phyloP scores from a whole-genome alignment of 2,113 vertebrate species.

The Apus apus region DNA sequence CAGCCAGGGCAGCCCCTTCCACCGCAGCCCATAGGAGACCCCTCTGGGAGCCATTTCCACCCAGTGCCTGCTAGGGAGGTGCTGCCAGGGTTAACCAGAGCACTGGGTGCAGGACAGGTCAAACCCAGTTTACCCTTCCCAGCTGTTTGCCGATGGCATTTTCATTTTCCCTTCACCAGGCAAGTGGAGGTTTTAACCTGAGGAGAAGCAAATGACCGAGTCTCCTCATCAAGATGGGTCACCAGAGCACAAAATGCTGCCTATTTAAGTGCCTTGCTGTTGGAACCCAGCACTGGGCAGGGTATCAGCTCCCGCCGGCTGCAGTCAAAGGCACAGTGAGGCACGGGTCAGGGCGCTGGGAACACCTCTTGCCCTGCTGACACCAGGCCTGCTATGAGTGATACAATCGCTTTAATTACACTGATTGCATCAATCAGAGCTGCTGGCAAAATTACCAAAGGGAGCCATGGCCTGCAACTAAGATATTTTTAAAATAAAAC shows the following conservation, averaged over 20 bases:
- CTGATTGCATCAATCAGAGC: not conserved
- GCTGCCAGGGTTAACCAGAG: accelerated
- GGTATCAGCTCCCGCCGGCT: not conserved
- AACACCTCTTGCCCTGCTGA: not conserved
- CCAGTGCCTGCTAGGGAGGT: not conserved
- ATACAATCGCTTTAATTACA: not conserved
- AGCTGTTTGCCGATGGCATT: accelerated
- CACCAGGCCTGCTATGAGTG: not conserved
- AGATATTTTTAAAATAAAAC: not conserved
- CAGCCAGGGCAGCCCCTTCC: not conserved
- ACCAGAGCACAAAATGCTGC: not conserved
- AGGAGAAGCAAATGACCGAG: not conserved
- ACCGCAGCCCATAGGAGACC: accelerated
- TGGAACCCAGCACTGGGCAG: accelerated
- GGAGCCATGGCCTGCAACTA: not conserved
- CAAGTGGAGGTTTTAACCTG: not conserved
- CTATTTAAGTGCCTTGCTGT: not conserved
- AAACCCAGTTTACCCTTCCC: not conserved
- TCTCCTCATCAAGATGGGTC: not conserved
- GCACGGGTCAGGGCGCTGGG: not conserved
- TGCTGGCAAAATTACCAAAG: not conserved
- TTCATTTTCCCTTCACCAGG: not conserved
- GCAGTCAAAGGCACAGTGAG: not conserved
- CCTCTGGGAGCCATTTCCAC: not conserved
- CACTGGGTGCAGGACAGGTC: accelerated